Evolutionary conservation across 2,113 vertebrate species (phyloP).

Genomic region (Clinocottus analis): DNA sequence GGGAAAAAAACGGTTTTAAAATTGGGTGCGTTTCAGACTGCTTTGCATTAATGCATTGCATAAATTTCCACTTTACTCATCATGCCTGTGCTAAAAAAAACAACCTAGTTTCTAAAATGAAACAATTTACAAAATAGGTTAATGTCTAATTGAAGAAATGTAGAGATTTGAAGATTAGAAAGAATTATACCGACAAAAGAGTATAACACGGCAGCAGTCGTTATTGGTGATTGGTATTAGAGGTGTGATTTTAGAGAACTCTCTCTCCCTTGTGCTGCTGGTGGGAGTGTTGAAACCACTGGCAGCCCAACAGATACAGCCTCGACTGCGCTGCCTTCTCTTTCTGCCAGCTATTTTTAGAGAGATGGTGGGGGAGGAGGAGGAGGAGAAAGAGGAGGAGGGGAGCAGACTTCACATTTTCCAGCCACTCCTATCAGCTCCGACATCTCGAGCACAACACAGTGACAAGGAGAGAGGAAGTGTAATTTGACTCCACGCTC

Average conservation of each 20-base stretch:
- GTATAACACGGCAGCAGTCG: neutral
- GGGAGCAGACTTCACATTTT: slow-evolving; percentile 82
- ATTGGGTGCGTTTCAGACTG: neutral
- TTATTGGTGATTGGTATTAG: slow-evolving; percentile 37
- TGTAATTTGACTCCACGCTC: slow-evolving; percentile 74
- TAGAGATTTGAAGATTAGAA: neutral
- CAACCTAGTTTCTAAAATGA: neutral
- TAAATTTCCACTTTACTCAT: neutral
- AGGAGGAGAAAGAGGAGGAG: slow-evolving; percentile 66
- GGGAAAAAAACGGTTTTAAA: neutral
- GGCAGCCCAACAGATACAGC: slow-evolving; percentile 72
- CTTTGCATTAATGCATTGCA: neutral
- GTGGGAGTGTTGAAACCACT: slow-evolving; percentile 73
- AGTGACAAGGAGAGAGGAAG: slow-evolving; percentile 77
- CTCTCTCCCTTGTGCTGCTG: slow-evolving; percentile 51
- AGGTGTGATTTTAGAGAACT: slow-evolving; percentile 59
- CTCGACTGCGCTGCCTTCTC: slow-evolving; percentile 71
- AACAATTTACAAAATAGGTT: neutral
- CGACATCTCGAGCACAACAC: slow-evolving; percentile 77
- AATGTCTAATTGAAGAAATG: slow-evolving; percentile 7
- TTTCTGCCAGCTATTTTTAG: slow-evolving; percentile 84
- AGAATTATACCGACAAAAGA: neutral
- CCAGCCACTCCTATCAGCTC: slow-evolving; percentile 79
- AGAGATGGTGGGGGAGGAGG: slow-evolving; percentile 75
- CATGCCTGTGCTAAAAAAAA: slow-evolving; percentile 5